Evolutionary conservation across 2,797 vertebrate species (phyloP).

Genomic region (Trachops cirrhosus): DNA sequence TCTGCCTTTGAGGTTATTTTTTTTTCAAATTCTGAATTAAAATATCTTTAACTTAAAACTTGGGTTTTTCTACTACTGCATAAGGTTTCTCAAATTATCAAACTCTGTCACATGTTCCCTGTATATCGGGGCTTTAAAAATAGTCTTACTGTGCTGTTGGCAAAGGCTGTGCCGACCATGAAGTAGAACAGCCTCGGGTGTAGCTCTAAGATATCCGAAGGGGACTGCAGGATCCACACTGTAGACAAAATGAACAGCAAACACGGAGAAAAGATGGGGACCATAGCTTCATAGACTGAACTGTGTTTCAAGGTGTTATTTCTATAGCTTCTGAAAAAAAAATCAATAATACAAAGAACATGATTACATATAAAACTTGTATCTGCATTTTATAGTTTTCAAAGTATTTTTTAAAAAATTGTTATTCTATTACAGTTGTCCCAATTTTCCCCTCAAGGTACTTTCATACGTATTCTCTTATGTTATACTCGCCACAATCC

Average conservation of each 20-base stretch:
- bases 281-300: slow-evolving; percentile 91
- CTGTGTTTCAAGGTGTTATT: slow-evolving; percentile 92
- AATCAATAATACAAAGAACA: slow-evolving; percentile 60
- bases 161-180: slow-evolving; percentile 97
- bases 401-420: neutral
- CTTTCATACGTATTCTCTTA: neutral
- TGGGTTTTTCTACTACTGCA: slow-evolving; percentile 9
- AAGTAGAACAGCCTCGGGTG: slow-evolving; percentile 95
- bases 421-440: too few relatives aligned
- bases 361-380: slow-evolving; percentile 43
- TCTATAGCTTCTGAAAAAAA: slow-evolving; percentile 87
- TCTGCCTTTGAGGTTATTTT: neutral
- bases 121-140: neutral
- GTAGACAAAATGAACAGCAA: slow-evolving; percentile 93
- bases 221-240: slow-evolving; percentile 90
- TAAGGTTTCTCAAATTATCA: neutral
- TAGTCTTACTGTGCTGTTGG: slow-evolving; percentile 94
- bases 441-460: neutral
- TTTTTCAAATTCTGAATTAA: slow-evolving; percentile 5
- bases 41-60: slow-evolving; percentile 14
- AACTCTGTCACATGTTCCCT: neutral
- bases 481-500: neutral
- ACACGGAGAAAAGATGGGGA: slow-evolving; percentile 93
- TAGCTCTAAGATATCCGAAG: slow-evolving; percentile 87
- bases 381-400: neutral